Conservation (phyloP, 2,888 invertebrate species). For the Emmelina monodactyla region DNA sequence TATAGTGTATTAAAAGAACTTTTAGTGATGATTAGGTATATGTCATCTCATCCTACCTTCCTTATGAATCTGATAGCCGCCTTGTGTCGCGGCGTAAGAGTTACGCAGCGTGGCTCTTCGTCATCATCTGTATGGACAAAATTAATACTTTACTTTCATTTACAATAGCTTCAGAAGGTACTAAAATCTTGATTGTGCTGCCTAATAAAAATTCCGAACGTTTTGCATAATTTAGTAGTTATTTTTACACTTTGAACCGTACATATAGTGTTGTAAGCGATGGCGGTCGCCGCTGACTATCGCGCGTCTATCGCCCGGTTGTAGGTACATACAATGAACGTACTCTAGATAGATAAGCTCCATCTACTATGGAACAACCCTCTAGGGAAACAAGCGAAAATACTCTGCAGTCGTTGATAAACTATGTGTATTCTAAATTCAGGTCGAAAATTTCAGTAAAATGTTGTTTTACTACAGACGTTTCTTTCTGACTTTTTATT, state of each 20-base stretch:
- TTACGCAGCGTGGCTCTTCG: conserved; percentile 80
- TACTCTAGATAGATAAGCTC: conserved; percentile 1
- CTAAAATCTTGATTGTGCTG: too few relatives aligned
- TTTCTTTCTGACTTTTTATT: too few relatives aligned
- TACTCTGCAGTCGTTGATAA: background rate
- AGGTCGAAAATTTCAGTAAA: too few relatives aligned
- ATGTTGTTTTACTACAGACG: too few relatives aligned
- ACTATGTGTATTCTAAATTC: too few relatives aligned
- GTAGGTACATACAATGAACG: background rate
- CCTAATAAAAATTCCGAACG: too few relatives aligned
- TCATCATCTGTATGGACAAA: conserved; percentile 72
- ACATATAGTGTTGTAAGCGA: background rate
- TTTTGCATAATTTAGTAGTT: too few relatives aligned
- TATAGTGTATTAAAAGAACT: background rate
- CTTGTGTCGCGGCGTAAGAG: conserved; percentile 87
- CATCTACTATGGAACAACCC: background rate
- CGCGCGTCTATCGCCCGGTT: background rate
- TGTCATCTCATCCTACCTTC: too few relatives aligned
- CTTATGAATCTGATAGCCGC: conserved; percentile 90
- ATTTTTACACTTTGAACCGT: background rate
- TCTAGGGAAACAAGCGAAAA: background rate
- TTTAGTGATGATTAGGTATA: conserved; percentile 15
- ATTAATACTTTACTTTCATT: too few relatives aligned
- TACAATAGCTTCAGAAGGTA: too few relatives aligned
- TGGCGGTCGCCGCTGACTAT: background rate